Conservation (phyloP, 30 jellyfish, hydroid and myxozoan species). For the Turritopsis rubra region DNA sequence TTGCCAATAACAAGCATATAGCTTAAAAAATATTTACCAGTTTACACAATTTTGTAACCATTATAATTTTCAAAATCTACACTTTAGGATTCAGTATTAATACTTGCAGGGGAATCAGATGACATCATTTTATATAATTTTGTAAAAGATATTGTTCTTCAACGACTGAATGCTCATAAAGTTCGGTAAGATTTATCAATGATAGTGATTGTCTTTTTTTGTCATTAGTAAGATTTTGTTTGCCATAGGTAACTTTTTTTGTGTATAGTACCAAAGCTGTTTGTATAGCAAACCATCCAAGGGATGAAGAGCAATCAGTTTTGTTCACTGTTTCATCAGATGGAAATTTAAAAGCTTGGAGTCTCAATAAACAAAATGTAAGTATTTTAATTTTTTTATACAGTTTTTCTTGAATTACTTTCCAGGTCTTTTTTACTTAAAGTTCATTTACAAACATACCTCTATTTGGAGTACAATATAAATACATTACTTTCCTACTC, state of each 20-base stretch:
- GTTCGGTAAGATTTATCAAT: conserved; percentile 29
- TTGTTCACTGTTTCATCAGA: conserved; percentile 73
- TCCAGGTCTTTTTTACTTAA: too few relatives aligned
- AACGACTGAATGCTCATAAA: conserved; percentile 59
- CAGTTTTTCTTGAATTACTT: neutral
- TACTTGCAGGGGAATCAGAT: conserved; percentile 58
- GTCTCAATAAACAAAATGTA: conserved; percentile 43
- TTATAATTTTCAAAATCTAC: too few relatives aligned
- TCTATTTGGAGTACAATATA: too few relatives aligned
- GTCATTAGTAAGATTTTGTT: neutral
- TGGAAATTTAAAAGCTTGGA: conserved; percentile 72
- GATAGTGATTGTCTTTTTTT: conserved; percentile 8
- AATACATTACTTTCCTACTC: too few relatives aligned
- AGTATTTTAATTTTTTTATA: neutral
- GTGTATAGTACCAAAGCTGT: conserved; percentile 51
- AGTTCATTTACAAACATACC: too few relatives aligned
- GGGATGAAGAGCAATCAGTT: conserved; percentile 29
- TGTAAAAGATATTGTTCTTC: conserved; percentile 23
- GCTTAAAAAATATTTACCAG: too few relatives aligned
- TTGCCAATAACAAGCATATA: too few relatives aligned
- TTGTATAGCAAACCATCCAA: conserved; percentile 34
- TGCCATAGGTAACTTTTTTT: neutral
- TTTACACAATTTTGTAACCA: too few relatives aligned
- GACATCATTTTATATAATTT: conserved; percentile 49
- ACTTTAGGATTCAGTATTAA: conserved; percentile 31